A percentile compares a stretch with the other conserved stretches of the same genome.
Conservation (phyloP, 2,888 invertebrate genomes). For the Ophion costatus region DNA sequence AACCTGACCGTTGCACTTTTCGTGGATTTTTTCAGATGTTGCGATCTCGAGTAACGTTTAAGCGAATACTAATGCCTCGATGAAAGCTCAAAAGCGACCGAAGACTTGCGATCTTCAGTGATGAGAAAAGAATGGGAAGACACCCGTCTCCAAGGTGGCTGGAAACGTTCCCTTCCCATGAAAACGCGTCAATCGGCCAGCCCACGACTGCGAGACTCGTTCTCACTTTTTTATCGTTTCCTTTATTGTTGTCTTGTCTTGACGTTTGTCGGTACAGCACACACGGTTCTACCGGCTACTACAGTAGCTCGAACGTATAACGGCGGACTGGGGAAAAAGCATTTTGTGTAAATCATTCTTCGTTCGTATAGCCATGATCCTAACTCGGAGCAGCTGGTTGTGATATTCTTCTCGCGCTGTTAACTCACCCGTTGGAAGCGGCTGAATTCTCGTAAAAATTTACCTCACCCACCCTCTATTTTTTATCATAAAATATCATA, state of each 20-base stretch:
- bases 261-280: conserved; percentile 1
- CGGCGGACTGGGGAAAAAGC: conserved; percentile 11
- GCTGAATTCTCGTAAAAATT: conserved; percentile 19
- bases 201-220: not conserved
- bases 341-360: conserved; percentile 46
- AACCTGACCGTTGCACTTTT: not conserved
- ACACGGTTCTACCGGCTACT: conserved; percentile 17
- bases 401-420: conserved; percentile 29
- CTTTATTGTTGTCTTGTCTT: conserved; percentile 13
- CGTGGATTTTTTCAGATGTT: too few species aligned
- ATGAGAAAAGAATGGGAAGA: not conserved
- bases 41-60: too few species aligned
- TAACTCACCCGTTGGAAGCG: conserved; percentile 19
- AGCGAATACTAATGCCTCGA: not conserved
- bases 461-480: conserved; percentile 1
- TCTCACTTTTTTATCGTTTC: conserved; percentile 16
- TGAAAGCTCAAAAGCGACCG: conserved; percentile 14
- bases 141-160: not conserved
- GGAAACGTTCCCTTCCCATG: not conserved
- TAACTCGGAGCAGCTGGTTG: conserved; percentile 29
- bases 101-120: conserved; percentile 24
- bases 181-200: not conserved
- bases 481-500: conserved; percentile 32
- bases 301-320: not conserved
- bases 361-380: conserved; percentile 31